A percentile compares a stretch with the other conserved stretches of the same genome.
Conservation (phyloP, 2,888 invertebrate species). For the Tryphoninae sp. region DNA sequence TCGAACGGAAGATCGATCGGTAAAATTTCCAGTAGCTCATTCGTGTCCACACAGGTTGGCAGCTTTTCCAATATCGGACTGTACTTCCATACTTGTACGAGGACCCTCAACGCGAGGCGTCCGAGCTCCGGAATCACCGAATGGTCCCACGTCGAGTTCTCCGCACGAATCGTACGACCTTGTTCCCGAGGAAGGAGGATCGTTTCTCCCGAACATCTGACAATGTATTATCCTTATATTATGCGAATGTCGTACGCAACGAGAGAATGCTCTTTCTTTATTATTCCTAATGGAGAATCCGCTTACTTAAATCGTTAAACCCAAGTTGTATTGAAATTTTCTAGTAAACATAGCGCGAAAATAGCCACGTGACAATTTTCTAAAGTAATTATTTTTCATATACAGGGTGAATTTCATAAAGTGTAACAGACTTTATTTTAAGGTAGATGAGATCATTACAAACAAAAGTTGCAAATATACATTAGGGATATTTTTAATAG, state of each 20-base stretch:
- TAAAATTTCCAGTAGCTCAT: constrained; percentile 84
- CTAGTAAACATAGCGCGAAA: background rate
- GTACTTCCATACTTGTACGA: constrained; percentile 76
- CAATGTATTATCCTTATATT: constrained; percentile 22
- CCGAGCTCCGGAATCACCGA: constrained; percentile 71
- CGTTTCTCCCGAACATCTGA: constrained; percentile 75
- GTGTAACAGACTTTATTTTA: no score
- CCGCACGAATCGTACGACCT: constrained; percentile 71
- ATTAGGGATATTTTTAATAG: no score
- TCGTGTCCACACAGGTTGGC: constrained; percentile 83
- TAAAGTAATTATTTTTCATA: background rate
- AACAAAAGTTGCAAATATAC: no score
- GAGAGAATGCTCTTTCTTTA: constrained; percentile 27
- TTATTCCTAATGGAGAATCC: no score
- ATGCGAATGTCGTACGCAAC: constrained; percentile 20
- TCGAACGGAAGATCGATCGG: constrained; percentile 84
- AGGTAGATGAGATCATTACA: no score
- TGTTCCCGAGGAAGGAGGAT: constrained; percentile 67
- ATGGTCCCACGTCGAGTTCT: constrained; percentile 74
- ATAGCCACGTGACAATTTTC: background rate
- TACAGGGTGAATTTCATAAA: background rate
- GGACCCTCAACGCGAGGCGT: constrained; percentile 70
- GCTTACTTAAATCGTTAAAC: no score
- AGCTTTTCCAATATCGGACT: constrained; percentile 83
- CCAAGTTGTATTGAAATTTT: background rate